These are phyloP conservation scores for Liposcelis brunnea DNA, from an alignment of 2,888 invertebrate genomes.

Conservation along the genomic window DNA sequence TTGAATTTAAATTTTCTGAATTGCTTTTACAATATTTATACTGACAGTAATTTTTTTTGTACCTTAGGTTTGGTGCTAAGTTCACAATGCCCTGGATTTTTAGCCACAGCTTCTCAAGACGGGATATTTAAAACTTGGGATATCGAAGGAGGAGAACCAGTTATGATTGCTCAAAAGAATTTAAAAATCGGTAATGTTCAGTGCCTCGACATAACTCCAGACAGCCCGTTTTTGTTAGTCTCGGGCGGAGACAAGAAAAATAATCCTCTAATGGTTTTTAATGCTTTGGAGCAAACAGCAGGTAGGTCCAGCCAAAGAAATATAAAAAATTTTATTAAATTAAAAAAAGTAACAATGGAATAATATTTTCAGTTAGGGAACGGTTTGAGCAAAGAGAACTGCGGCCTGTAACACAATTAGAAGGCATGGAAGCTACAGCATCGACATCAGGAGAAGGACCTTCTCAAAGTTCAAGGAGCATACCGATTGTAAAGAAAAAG, in stretches of 20 bases:
- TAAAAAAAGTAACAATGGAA: no score
- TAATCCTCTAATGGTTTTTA: conserved; percentile 22
- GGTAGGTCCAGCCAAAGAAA: no score
- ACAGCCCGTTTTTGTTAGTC: conserved; percentile 63
- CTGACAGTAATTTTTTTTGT: conserved; percentile 13
- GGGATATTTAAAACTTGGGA: conserved; percentile 81
- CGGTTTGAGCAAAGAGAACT: no score
- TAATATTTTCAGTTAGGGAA: no score
- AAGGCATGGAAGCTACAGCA: no score
- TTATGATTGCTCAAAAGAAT: conserved; percentile 31
- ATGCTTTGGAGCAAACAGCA: no score
- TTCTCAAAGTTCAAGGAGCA: no score
- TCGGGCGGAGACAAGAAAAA: conserved; percentile 73
- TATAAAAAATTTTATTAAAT: no score
- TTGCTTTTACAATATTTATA: conserved; percentile 5
- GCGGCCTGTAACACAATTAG: no score
- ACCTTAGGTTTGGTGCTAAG: conserved; percentile 50
- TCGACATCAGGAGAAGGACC: no score
- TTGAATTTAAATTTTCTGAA: conserved; percentile 8
- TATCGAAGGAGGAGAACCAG: conserved; percentile 22
- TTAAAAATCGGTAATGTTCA: conserved; percentile 53
- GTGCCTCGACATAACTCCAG: conserved; percentile 59
- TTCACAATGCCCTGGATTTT: conserved; percentile 48
- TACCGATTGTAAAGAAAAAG: no score
- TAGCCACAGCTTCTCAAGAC: conserved; percentile 65